Evolutionary conservation across 2,797 vertebrate species (phyloP), one percentile per base, ranked within the genome.

Genomic region (Argya squamiceps): DNA sequence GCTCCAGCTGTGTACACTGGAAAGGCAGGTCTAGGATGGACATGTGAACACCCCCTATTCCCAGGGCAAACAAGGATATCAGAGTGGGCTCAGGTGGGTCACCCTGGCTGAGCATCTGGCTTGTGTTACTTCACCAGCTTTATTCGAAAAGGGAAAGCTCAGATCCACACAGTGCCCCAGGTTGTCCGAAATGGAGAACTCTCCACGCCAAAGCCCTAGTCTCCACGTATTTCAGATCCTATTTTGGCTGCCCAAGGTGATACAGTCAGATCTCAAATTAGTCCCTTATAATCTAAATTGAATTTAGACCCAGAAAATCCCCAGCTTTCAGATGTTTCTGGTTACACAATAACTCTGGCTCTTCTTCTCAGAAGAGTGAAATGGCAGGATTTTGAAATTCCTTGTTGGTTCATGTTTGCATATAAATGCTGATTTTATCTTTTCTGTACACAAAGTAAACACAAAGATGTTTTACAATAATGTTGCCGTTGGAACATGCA

Each of bases 391-490:
- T 97, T 96, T 96, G 96, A 97, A 97, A 97, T 94, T 82, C 96
- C 93, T 95, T 95, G 96, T 96, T 97, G 94, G 92, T 94, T 97
- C 96, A 96, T 88, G 94, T 97, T 97, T 97, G 95, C 95, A 97
- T 97, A 96, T 97, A 96, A 97, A 96, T 97, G 96, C 93, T 96
- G 97, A 97, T 96, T 88, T 96, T 97, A 97, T 97, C 96, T 96
- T 89, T 96, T 85, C 94, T 96, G 96, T 96, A 97, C 93, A 97
- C 96, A 97, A 96, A 94, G 94, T 95, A 97, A 96, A 96, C 92
- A 96, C 91, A 95, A 96, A 97, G 92, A 88, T 96, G 81, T 94
- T 95, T 96, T 93, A 97, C 88, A 94, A 93, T 96, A 94, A 95
- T 95, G 96, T 94, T 96, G 90, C 94, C 95, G 94, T 97, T 94